Base-by-base conservation (phyloP, 2,113 vertebrate species). In the Cheilinus undulatus region DNA sequence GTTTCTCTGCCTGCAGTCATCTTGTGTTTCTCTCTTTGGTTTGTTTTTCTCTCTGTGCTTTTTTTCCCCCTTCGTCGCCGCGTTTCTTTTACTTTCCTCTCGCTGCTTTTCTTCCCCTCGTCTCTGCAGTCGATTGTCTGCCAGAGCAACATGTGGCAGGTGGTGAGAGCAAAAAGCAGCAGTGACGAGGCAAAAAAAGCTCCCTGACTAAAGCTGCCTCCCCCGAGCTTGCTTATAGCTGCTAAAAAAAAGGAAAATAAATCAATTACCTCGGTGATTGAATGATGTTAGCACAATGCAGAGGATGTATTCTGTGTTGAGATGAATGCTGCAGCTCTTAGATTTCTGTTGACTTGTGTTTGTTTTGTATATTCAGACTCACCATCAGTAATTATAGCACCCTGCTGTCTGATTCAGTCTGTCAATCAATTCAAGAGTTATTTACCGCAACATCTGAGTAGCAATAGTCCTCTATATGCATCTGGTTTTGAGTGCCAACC, bases 131-230 rank as follows among this genome's bases (percentile, higher is more conserved):
- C 49, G 23, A 74, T 85, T 81, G 85, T 90, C 76, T 88, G 76
- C 65, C 40, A 42, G 63, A 76, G 88, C 90, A 93, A 87, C 91
- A 92, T 80, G 91, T 92, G 86, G 82, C 86, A 91, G 90, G 85
- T 89, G 87, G 48, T 56, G 52, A 54, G 74, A 78, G 53, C 24
- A 58, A 73, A 74, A 83, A 72, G 49, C 70, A 57, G 58, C 58
- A 43, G 54, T 23, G 58, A 59, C 48, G 48, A 26, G 45, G 34
- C 43, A 32, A 40, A 36, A 69, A 73, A 83, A 59, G 32, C 36
- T 76, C 65, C 23, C 50, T 73, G 73, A 82, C 64, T 86, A 75
- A 82, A 64, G 78, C 69, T 64, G 48, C 77, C 76, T 80, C 74
- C 80, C 83, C 56, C 19, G 50, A 87, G 83, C 80, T 78, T 76